Percentiles rank a stretch among this genome's conserved stretches.
phyloP scores from a whole-genome alignment of 2,113 vertebrate species.

The Melanotaenia duboulayi region DNA sequence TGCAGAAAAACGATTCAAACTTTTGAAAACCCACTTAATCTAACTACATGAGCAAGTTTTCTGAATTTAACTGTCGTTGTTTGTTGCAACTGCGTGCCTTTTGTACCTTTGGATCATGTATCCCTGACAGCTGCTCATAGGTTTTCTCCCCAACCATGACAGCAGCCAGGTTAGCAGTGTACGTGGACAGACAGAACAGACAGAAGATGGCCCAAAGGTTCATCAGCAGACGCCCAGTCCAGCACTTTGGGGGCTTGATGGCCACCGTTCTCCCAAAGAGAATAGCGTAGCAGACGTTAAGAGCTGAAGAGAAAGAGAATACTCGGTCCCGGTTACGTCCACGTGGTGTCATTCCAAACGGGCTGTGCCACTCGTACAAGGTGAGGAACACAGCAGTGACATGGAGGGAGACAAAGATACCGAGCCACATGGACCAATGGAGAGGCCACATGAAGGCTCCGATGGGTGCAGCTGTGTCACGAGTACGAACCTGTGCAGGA shows the following conservation, averaged over 20 bases:
- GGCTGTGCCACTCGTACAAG: slow-evolving; percentile 96
- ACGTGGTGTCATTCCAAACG: slow-evolving; percentile 93
- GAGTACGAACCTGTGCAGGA: slow-evolving; percentile 84
- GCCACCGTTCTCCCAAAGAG: slow-evolving; percentile 94
- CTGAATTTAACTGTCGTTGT: neutral
- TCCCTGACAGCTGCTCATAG: slow-evolving; percentile 93
- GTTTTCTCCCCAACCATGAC: slow-evolving; percentile 99
- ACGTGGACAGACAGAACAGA: slow-evolving; percentile 93
- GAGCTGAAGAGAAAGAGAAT: slow-evolving; percentile 96
- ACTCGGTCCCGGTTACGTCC: slow-evolving; percentile 91
- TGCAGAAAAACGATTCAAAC: neutral
- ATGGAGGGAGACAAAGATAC: slow-evolving; percentile 93
- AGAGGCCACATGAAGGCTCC: slow-evolving; percentile 98
- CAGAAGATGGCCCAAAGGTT: slow-evolving; percentile 99
- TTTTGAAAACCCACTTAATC: too few relatives aligned
- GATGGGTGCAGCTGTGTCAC: slow-evolving; percentile 91
- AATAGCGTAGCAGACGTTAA: slow-evolving; percentile 96
- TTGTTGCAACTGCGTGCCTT: neutral
- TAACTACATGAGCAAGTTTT: neutral
- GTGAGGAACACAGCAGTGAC: slow-evolving; percentile 94
- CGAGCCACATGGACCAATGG: slow-evolving; percentile 98
- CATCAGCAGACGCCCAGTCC: slow-evolving; percentile 96
- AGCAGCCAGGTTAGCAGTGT: slow-evolving; percentile 95
- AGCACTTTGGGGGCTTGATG: slow-evolving; percentile 97
- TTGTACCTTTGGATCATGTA: slow-evolving; percentile 94